Conservation (phyloP, 2,113 vertebrate species). For the Serinus canaria region DNA sequence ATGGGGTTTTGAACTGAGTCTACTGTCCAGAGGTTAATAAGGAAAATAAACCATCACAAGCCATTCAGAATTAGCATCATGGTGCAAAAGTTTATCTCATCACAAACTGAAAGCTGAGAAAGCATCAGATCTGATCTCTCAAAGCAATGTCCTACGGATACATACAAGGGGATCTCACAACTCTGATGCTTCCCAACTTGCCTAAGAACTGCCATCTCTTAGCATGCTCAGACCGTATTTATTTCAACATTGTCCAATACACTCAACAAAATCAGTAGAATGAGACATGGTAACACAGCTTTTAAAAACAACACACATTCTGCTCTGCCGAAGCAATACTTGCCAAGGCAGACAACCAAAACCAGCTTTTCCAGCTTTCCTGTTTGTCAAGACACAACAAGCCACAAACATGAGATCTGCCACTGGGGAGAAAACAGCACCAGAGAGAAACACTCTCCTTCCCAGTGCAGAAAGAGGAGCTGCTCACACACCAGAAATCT, state of each 20-base stretch:
- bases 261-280: background rate
- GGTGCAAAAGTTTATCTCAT: background rate
- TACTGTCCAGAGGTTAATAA: background rate
- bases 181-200: background rate
- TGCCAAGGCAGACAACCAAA: conserved; percentile 1
- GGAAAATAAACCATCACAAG: background rate
- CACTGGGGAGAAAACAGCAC: background rate
- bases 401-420: background rate
- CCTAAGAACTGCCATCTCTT: background rate
- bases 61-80: background rate
- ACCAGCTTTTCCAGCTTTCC: conserved; percentile 57
- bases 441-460: background rate
- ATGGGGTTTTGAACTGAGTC: background rate
- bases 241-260: background rate
- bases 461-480: background rate
- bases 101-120: background rate
- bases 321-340: background rate
- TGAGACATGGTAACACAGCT: background rate
- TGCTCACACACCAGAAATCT: background rate
- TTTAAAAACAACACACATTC: background rate
- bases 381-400: conserved; percentile 28
- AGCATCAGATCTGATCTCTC: background rate
- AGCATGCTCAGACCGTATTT: background rate
- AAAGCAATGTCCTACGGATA: background rate
- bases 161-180: background rate